Percentiles rank a stretch among this genome's conserved stretches.
Conservation (phyloP, 2,888 invertebrate genomes). For the Cynaeus angustus region DNA sequence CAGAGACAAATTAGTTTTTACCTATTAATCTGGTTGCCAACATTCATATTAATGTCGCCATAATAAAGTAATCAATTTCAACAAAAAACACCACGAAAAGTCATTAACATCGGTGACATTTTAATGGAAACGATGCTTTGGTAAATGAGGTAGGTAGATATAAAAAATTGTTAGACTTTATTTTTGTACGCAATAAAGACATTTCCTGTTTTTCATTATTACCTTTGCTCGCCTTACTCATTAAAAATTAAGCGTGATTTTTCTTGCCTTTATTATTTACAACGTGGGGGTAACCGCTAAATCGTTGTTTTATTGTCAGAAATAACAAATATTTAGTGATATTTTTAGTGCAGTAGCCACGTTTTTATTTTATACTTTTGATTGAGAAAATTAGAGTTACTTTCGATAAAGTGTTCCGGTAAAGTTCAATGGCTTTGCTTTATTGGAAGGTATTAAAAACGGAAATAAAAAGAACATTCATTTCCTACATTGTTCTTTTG, state of each 20-base stretch:
- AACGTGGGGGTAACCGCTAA: background rate
- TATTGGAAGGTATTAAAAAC: background rate
- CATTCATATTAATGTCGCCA: slow-evolving; percentile 4
- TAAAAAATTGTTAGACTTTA: slow-evolving; percentile 17
- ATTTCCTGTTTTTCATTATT: slow-evolving; percentile 2
- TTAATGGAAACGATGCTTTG: slow-evolving; percentile 13
- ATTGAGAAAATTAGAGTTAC: slow-evolving; percentile 2
- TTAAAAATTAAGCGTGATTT: slow-evolving; percentile 2
- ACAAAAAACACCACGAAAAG: slow-evolving; percentile 4
- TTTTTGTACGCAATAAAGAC: background rate
- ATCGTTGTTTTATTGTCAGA: background rate
- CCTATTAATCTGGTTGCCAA: slow-evolving; percentile 23
- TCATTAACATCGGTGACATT: slow-evolving; percentile 7
- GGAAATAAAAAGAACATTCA: slow-evolving; percentile 2
- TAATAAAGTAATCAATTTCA: slow-evolving; percentile 36
- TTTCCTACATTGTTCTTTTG: slow-evolving; percentile 4
- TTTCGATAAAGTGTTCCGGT: background rate
- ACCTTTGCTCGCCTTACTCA: background rate
- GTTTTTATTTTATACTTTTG: slow-evolving; percentile 4
- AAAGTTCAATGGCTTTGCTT: background rate
- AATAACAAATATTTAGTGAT: background rate
- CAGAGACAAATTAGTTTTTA: slow-evolving; percentile 33
- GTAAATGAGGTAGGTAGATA: slow-evolving; percentile 7
- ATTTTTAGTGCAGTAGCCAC: background rate
- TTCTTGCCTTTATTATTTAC: background rate